Evolutionary conservation across 2,797 vertebrate genomes (phyloP).

Genomic region (Chiroxiphia lanceolata): DNA sequence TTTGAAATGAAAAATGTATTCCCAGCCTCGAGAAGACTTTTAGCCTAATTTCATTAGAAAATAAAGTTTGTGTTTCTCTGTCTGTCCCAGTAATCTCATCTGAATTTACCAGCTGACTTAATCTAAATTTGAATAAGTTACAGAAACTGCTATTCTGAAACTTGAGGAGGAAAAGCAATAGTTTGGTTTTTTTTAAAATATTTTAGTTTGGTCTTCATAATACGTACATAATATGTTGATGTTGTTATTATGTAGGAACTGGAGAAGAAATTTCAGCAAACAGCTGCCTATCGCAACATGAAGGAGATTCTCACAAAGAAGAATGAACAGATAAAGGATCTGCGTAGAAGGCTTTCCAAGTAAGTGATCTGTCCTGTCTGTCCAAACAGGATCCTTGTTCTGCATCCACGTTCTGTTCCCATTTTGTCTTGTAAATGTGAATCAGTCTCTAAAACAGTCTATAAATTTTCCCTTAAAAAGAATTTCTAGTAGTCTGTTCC

Average conservation of each 20-base stretch:
- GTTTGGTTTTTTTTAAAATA: rapidly evolving
- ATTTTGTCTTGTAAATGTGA: not conserved
- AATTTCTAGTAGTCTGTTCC: not conserved
- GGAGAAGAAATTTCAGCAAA: constrained; percentile 98
- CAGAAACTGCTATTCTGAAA: not conserved
- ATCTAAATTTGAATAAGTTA: not conserved
- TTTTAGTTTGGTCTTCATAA: not conserved
- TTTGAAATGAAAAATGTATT: not conserved
- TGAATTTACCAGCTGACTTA: not conserved
- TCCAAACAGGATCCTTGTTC: not conserved
- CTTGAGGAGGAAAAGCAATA: not conserved
- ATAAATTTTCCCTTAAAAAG: not conserved
- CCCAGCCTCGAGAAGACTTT: not conserved
- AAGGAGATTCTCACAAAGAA: constrained; percentile 97
- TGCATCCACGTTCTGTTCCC: not conserved
- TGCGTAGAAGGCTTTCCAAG: constrained; percentile 89
- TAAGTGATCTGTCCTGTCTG: constrained; percentile 51
- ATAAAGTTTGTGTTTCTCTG: not conserved
- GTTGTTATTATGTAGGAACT: constrained; percentile 80
- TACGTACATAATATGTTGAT: not conserved
- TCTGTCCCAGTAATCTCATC: not conserved
- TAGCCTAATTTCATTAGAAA: not conserved
- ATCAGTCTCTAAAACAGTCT: not conserved
- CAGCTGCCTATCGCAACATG: constrained; percentile 94
- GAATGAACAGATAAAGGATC: constrained; percentile 95